Evolutionary conservation across 2,797 vertebrate species (phyloP).

Genomic region (Betta splendens): DNA sequence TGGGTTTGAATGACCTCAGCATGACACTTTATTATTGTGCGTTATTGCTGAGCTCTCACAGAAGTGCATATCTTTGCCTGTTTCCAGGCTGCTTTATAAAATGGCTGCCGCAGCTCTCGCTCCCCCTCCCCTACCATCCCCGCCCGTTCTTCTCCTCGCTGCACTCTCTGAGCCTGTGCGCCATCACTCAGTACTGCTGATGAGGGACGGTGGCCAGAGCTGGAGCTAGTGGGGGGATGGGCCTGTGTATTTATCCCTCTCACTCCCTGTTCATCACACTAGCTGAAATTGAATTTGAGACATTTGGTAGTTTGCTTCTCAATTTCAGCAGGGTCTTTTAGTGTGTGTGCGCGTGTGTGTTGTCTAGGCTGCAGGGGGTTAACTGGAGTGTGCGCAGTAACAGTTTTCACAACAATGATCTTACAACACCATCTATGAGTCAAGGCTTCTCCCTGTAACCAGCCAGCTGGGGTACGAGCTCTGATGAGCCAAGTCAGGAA

Average conservation of each 20-base stretch:
- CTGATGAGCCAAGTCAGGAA: conserved; percentile 38
- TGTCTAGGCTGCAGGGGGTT: conserved; percentile 27
- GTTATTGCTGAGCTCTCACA: conserved; percentile 11
- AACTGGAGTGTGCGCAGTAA: conserved; percentile 25
- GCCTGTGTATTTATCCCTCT: conserved; percentile 38
- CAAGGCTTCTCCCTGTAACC: conserved; percentile 42
- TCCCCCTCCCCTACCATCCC: conserved; percentile 64
- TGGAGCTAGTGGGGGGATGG: conserved; percentile 66
- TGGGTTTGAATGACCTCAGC: conserved; percentile 1
- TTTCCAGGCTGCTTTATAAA: conserved; percentile 73
- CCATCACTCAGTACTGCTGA: conserved; percentile 77
- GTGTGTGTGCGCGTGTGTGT: conserved; percentile 13
- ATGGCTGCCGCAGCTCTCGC: conserved; percentile 75
- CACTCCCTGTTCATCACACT: conserved; percentile 23
- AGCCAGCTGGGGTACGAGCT: conserved; percentile 35
- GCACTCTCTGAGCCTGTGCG: conserved; percentile 65
- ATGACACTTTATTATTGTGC: conserved; percentile 1
- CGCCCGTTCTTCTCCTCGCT: conserved; percentile 57
- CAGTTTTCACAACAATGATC: conserved; percentile 57
- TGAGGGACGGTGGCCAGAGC: conserved; percentile 68
- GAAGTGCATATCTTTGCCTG: conserved; percentile 64
- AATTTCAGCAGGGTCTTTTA: conserved; percentile 28
- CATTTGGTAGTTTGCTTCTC: neutral
- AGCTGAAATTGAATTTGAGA: conserved; percentile 8
- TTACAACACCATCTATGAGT: conserved; percentile 57